Conservation (phyloP, 1,140 invertebrate genomes). For the Sycobia sp. region DNA sequence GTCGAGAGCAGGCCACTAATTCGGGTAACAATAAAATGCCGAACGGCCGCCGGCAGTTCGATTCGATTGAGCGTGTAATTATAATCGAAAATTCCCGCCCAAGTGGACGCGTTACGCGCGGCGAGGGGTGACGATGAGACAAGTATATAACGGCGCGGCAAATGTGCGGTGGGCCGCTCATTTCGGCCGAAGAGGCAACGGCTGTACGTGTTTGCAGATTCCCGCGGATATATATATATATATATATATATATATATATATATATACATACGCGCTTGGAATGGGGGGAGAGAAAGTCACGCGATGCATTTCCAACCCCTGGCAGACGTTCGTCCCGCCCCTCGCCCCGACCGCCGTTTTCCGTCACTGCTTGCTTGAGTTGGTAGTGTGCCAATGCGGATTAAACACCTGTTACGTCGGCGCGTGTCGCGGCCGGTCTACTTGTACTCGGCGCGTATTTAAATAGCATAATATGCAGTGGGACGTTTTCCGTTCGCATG, state of each 20-base stretch:
- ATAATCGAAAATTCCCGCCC: background rate
- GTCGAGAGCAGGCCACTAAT: background rate
- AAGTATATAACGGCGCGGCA: background rate
- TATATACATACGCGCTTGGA: too few relatives aligned
- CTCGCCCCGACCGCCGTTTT: too few relatives aligned
- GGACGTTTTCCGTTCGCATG: too few relatives aligned
- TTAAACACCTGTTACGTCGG: slow-evolving; percentile 13
- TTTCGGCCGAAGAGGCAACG: background rate
- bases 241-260: too few relatives aligned
- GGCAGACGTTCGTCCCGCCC: background rate
- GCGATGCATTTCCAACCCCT: too few relatives aligned
- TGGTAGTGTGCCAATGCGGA: slow-evolving; percentile 6
- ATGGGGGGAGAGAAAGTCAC: background rate
- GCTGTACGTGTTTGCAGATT: slow-evolving; percentile 3
- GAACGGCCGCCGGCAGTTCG: background rate
- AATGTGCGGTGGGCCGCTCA: slow-evolving; percentile 1
- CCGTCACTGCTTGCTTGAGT: background rate
- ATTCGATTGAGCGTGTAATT: slow-evolving; percentile 12
- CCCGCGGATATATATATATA: background rate
- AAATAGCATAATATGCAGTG: too few relatives aligned
- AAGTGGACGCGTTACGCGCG: background rate
- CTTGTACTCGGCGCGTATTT: too few relatives aligned
- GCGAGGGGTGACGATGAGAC: too few relatives aligned
- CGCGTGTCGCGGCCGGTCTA: too few relatives aligned
- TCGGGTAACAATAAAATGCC: background rate